phyloP scores from a whole-genome alignment of 2,888 invertebrate species.

The Epinotia bilunana region DNA sequence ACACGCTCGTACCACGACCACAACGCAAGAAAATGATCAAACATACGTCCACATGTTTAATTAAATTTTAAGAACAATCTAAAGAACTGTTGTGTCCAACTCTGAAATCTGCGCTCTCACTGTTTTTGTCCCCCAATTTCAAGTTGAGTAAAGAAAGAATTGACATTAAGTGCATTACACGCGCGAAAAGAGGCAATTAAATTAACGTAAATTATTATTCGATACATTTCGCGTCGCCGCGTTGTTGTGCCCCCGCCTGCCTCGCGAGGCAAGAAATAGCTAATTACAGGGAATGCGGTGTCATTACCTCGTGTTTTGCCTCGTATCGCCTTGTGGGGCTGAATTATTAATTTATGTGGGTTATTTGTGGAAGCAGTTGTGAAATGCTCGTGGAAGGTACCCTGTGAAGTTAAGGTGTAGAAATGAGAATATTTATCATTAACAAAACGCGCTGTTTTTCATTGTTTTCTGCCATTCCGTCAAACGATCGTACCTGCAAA shows the following conservation, averaged over 20 bases:
- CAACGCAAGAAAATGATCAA: too few relatives aligned
- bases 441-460: too few relatives aligned
- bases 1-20: too few relatives aligned
- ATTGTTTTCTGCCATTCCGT: too few relatives aligned
- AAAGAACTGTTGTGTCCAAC: too few relatives aligned
- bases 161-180: neutral
- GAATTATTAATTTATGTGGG: constrained; percentile 42
- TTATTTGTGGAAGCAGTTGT: constrained; percentile 32
- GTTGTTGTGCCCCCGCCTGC: constrained; percentile 47
- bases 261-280: constrained; percentile 55
- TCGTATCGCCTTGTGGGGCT: constrained; percentile 35
- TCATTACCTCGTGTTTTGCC: constrained; percentile 58
- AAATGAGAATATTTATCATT: neutral
- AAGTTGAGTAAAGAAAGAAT: neutral
- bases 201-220: constrained; percentile 19
- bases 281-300: constrained; percentile 61
- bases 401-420: neutral
- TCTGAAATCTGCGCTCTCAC: too few relatives aligned
- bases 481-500: too few relatives aligned
- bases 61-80: too few relatives aligned
- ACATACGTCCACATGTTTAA: too few relatives aligned
- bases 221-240: constrained; percentile 41
- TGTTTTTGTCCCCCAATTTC: neutral
- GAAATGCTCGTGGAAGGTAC: constrained; percentile 10
- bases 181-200: constrained; percentile 18